Percentiles rank a stretch among this genome's conserved stretches.
These are phyloP conservation scores for Hylia prasina DNA, from an alignment of 2,113 vertebrate genomes.

Conservation along the genomic window DNA sequence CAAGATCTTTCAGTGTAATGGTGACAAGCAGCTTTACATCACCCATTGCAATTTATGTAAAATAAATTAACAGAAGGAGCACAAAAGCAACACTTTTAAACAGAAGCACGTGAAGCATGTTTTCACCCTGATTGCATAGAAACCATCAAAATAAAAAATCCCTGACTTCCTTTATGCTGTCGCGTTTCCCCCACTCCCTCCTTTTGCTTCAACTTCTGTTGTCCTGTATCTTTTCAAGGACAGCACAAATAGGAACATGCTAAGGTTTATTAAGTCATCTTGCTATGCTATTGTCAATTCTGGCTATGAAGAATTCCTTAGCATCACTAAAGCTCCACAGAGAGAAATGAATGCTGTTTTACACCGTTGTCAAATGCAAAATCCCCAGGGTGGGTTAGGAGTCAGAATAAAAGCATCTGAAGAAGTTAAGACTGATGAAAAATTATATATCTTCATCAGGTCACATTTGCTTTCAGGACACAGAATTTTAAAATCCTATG, in stretches of 20 bases:
- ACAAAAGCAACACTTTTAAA: not conserved
- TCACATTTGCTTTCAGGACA: conserved; percentile 15
- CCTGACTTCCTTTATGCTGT: not conserved
- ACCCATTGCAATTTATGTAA: not conserved
- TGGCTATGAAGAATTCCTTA: conserved; percentile 72
- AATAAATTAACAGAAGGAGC: not conserved
- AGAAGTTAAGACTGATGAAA: conserved; percentile 48
- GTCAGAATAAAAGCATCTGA: conserved; percentile 65
- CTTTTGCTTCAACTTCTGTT: conserved; percentile 49
- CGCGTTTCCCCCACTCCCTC: not conserved
- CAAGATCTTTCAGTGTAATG: not conserved
- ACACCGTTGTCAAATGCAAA: conserved; percentile 67
- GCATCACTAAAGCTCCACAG: conserved; percentile 67
- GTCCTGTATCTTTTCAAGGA: conserved; percentile 56
- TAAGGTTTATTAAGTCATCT: conserved; percentile 79
- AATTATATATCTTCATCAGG: conserved; percentile 34
- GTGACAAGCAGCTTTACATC: not conserved
- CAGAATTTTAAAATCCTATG: conserved; percentile 14
- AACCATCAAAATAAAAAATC: not conserved
- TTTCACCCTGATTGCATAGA: not conserved
- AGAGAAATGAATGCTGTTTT: conserved; percentile 67
- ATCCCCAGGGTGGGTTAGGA: conserved; percentile 55
- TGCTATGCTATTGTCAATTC: conserved; percentile 66
- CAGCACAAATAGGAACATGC: conserved; percentile 50
- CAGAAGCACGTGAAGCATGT: not conserved